A percentile compares a stretch with the other conserved stretches of the same genome.
Conservation (phyloP, 1,140 invertebrate species). For the Mercenaria mercenaria region DNA sequence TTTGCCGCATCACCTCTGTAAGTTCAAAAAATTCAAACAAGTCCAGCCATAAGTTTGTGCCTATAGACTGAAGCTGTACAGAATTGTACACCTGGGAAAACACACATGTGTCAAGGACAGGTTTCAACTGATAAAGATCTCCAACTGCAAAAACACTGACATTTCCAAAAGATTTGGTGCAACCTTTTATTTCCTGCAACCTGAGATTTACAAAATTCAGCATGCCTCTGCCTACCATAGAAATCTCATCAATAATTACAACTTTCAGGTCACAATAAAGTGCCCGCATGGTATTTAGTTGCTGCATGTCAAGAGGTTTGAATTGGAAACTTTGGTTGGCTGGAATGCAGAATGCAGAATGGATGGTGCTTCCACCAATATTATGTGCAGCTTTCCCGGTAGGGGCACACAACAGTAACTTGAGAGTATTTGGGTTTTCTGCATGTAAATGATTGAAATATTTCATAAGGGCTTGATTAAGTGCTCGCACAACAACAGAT, state of each 20-base stretch:
- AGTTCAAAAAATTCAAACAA: slow-evolving; percentile 73
- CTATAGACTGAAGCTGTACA: slow-evolving; percentile 19
- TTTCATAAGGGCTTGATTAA: slow-evolving; percentile 54
- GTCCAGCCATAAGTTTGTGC: slow-evolving; percentile 72
- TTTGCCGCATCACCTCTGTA: slow-evolving; percentile 72
- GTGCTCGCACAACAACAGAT: slow-evolving; percentile 37
- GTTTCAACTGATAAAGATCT: slow-evolving; percentile 69
- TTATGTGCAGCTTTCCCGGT: slow-evolving; percentile 74
- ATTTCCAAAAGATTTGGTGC: slow-evolving; percentile 58
- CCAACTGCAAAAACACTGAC: slow-evolving; percentile 69
- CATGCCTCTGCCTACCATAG: slow-evolving; percentile 66
- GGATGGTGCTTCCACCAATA: slow-evolving; percentile 62
- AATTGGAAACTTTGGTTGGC: slow-evolving; percentile 60
- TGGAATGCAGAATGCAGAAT: slow-evolving; percentile 69
- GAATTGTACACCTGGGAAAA: neutral
- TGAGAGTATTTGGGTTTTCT: slow-evolving; percentile 39
- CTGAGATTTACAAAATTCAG: slow-evolving; percentile 61
- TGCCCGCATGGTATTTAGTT: slow-evolving; percentile 60
- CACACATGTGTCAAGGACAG: slow-evolving; percentile 59
- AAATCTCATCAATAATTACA: slow-evolving; percentile 68
- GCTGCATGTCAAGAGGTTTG: slow-evolving; percentile 66
- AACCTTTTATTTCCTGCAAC: slow-evolving; percentile 64
- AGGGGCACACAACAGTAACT: slow-evolving; percentile 66
- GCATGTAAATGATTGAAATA: slow-evolving; percentile 45
- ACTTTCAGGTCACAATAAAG: slow-evolving; percentile 36